A percentile compares a stretch with the other conserved stretches of the same genome.
phyloP scores from a whole-genome alignment of 2,113 vertebrate species.

The Chloropsis hardwickii region DNA sequence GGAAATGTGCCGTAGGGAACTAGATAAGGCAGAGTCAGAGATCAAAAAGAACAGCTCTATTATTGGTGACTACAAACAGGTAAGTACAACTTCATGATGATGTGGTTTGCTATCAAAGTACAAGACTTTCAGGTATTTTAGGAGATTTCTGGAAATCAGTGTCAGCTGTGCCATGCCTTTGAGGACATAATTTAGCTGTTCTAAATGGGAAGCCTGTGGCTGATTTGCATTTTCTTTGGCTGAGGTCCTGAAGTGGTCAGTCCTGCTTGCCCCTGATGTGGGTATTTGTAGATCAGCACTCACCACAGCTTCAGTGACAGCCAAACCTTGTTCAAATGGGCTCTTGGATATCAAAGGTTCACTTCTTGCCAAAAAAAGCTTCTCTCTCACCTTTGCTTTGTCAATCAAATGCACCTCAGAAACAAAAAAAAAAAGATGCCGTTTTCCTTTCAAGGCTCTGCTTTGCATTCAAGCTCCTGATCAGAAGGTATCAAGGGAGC shows the following conservation, averaged over 20 bases:
- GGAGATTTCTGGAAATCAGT: background rate
- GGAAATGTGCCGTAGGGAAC: conserved; percentile 96
- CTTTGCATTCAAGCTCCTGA: background rate
- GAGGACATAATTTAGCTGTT: background rate
- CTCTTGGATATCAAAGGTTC: background rate
- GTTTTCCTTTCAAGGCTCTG: background rate
- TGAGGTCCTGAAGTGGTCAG: background rate
- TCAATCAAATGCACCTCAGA: background rate
- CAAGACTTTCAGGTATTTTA: background rate
- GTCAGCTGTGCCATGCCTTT: background rate
- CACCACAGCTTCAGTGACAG: background rate
- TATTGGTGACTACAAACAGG: conserved; percentile 99
- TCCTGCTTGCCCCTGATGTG: background rate
- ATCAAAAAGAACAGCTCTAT: conserved; percentile 98
- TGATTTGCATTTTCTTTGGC: background rate
- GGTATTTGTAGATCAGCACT: background rate
- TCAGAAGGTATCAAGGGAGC: background rate
- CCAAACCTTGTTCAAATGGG: background rate
- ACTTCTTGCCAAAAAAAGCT: background rate
- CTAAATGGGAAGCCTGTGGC: background rate
- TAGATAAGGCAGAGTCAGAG: conserved; percentile 95
- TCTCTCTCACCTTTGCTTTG: background rate
- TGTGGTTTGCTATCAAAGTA: background rate
- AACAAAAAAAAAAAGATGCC: background rate
- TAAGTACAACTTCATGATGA: conserved; percentile 10